Conservation (phyloP, 2,113 vertebrate species). For the Uropsilus gracilis region DNA sequence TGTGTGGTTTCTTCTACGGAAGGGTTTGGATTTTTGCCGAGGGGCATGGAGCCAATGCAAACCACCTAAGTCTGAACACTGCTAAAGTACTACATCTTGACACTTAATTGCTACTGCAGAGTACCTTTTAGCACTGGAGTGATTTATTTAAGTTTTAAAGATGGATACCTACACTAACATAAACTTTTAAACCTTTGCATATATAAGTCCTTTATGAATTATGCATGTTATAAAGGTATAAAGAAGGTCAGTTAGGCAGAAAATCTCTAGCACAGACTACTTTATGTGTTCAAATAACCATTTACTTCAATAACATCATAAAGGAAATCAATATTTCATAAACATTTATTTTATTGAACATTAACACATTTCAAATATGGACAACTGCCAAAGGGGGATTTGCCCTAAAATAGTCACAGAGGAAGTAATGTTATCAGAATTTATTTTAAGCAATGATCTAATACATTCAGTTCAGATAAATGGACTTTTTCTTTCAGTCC, state of each 20-base stretch:
- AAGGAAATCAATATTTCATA: conserved; percentile 42
- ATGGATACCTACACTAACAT: conserved; percentile 34
- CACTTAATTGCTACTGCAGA: conserved; percentile 81
- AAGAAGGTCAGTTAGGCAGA: not conserved
- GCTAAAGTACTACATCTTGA: conserved; percentile 69
- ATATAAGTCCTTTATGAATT: conserved; percentile 34
- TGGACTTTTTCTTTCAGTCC: conserved; percentile 68
- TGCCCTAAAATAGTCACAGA: conserved; percentile 71
- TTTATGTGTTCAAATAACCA: conserved; percentile 26
- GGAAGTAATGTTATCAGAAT: conserved; percentile 66
- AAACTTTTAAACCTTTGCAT: not conserved
- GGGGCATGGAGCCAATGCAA: conserved; percentile 82
- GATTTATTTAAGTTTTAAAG: conserved; percentile 53
- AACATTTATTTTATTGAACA: conserved; percentile 72
- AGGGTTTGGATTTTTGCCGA: conserved; percentile 72
- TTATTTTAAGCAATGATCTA: conserved; percentile 73
- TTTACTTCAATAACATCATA: conserved; percentile 31
- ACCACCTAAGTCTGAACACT: conserved; percentile 81
- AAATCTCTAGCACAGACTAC: not conserved
- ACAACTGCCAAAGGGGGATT: conserved; percentile 44
- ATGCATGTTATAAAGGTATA: not conserved
- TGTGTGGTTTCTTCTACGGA: conserved; percentile 80
- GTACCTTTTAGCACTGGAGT: conserved; percentile 57
- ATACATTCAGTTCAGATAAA: conserved; percentile 73
- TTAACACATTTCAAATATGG: conserved; percentile 57